A percentile compares a stretch with the other conserved stretches of the same genome.
These are phyloP conservation scores for Zophobas morio DNA, from an alignment of 1,140 invertebrate genomes.

Conservation along the genomic window DNA sequence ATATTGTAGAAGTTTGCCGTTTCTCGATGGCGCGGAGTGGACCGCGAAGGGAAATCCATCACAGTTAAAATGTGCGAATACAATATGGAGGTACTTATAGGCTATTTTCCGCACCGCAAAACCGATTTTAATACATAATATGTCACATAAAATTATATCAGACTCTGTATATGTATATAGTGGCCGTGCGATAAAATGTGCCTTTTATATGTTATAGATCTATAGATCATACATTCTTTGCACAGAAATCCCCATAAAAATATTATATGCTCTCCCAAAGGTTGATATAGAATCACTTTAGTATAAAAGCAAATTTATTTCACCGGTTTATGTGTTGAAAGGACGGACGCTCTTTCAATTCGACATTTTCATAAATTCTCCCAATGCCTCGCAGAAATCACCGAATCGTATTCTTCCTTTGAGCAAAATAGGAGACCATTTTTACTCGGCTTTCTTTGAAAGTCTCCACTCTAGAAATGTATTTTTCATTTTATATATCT, in stretches of 20 bases:
- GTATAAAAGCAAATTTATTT: constrained; percentile 56
- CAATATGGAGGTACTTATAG: constrained; percentile 62
- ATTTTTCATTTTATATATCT: constrained; percentile 1
- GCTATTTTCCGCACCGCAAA: constrained; percentile 62
- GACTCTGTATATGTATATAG: constrained; percentile 58
- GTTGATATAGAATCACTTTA: constrained; percentile 55
- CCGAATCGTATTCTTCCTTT: constrained; percentile 5
- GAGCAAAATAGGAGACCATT: constrained; percentile 3
- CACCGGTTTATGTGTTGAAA: constrained; percentile 42
- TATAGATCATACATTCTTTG: constrained; percentile 63
- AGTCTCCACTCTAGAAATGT: not conserved
- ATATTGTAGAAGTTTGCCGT: constrained; percentile 34
- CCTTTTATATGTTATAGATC: constrained; percentile 64
- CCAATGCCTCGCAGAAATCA: constrained; percentile 16
- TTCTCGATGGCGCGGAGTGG: constrained; percentile 28
- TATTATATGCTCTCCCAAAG: constrained; percentile 57
- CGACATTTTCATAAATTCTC: constrained; percentile 35
- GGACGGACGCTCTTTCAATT: constrained; percentile 39
- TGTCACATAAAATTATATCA: constrained; percentile 64
- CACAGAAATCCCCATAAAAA: constrained; percentile 65
- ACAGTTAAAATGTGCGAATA: constrained; percentile 56
- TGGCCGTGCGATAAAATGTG: constrained; percentile 60
- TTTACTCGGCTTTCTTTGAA: not conserved
- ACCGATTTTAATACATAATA: constrained; percentile 63
- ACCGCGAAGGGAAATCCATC: constrained; percentile 53